Evolutionary conservation across 2,797 vertebrate genomes (phyloP), one percentile per base, ranked within the genome.

Genomic region (Hyperoplus lanceolatus): DNA sequence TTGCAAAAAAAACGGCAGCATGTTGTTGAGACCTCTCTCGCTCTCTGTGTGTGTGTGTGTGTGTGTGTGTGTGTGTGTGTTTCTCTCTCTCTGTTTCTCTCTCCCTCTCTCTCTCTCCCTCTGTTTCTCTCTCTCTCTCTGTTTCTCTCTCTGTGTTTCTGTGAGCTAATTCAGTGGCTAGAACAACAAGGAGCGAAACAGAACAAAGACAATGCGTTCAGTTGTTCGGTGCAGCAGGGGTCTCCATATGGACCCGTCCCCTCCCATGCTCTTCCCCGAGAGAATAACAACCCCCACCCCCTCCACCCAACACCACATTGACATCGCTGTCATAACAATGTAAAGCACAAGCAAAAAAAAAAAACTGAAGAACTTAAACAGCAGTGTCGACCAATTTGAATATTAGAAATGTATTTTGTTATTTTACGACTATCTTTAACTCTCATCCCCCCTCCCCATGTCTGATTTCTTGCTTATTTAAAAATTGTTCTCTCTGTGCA

Each of bases 91-190:
- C 29, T 29, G 21, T 21, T 21, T 21, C 29, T 29, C 29, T 29
- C 29, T 29, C 36, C 50, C 58, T 62, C 18, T 64, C 43, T 48
- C 29, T 53, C 56, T 15, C 21, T 66, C 39, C 58, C 65, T 70
- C 53, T 68, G 43, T 49, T 36, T 58, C 9, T 72, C 71, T 51
- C 60, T 46, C 68, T 50, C 59, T 75, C 65, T 70, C 53, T 68
- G 43, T 49, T 36, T 58, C 9, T 72, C 71, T 50, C 59, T 75
- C 56, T 85, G 39, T 77, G 53, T 85, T 64, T 89, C 83, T 90
- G 70, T 91, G 91, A 90, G 86, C 90, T 90, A 91, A 93, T 94
- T 94, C 91, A 93, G 84, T 89, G 83, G 87, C 87, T 86, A 77
- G 82, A 92, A 92, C 92, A 94, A 94, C 92, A 92, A 89, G 89